Base-by-base conservation (phyloP, 2,797 vertebrate species). In the Nyctalus aviator region DNA sequence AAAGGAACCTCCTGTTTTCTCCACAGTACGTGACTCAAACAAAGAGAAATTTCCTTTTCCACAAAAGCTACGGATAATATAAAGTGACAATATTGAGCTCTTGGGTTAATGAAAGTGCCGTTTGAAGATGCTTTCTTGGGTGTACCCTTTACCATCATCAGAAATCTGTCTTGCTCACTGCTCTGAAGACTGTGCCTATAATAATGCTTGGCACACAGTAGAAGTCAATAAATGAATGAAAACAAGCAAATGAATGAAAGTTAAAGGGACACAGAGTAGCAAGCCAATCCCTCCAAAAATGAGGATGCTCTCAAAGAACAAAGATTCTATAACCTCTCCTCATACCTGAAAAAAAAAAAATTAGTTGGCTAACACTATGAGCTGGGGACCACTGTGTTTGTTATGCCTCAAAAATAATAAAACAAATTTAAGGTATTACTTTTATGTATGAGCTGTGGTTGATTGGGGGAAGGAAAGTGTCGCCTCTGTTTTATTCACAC, bases 31-130 rank as follows among this genome's bases (percentile, higher is more conserved):
- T 82, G 84, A 91, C 18, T 79, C 48, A 85, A 27, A 59, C 27
- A 17, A 93, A 69, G 66, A 90, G 90, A 83, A 75, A 23, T 30
- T 59, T 84, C 30, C 59, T 69, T 79, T 88, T 79, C 64, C 35
- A 73, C 69, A 79, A 94, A 90, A 94, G 59, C 64, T 66, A 78
- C 12, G 30, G 69, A 37, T 15, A 46, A 69, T 18, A 66, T 32
- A 35, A 92, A 82, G n/a, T 41, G 69, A 84, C 23, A 46, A 32
- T 64, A 53, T 21, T 7, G 41, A 88, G 53, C 18, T 88, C 32
- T 79, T 64, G 13, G 27, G 69, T 76, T 75, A 76, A 57, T 55
- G 53, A 72, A 82, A 50, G 21, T 71, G 32, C 30, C 75, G 85
- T 94, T 68, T 50, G 44, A 87, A 84, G 62, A 90, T 25, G 37